These are phyloP conservation scores for Climacteris rufus DNA, from an alignment of 2,113 vertebrate species.

Conservation along the genomic window DNA sequence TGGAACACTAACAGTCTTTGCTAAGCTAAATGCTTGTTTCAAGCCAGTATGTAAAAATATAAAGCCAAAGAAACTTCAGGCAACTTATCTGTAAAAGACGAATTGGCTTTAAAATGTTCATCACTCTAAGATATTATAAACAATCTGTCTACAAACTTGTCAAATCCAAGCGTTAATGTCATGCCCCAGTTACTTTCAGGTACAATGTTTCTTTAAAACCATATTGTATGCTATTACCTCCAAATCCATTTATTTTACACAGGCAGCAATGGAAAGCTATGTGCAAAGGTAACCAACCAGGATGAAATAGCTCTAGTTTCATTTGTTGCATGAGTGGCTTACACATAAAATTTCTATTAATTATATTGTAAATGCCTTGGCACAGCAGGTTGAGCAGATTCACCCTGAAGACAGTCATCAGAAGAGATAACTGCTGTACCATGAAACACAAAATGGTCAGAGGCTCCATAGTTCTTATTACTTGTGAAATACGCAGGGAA, in stretches of 20 bases:
- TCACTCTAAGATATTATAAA: not conserved
- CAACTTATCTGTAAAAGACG: not conserved
- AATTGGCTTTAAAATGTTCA: not conserved
- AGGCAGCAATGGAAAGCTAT: not conserved
- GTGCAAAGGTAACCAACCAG: not conserved
- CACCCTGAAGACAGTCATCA: conserved; percentile 8
- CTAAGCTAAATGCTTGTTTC: not conserved
- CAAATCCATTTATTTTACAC: not conserved
- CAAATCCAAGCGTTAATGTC: not conserved
- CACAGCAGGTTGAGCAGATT: not conserved
- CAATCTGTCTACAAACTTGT: not conserved
- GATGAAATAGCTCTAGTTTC: conserved; percentile 3
- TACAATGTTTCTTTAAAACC: not conserved
- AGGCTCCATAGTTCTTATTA: not conserved
- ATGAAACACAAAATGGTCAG: not conserved
- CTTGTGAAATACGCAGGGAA: not conserved
- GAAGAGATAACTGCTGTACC: not conserved
- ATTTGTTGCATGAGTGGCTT: not conserved
- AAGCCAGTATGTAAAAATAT: not conserved
- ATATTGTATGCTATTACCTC: not conserved
- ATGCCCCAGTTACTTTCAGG: not conserved
- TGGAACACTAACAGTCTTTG: not conserved
- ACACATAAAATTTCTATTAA: not conserved
- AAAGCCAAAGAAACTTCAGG: not conserved
- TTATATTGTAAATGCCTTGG: not conserved